These are phyloP conservation scores for Acanthosepion pharaonis DNA, from an alignment of 2,888 invertebrate species.

Conservation along the genomic window DNA sequence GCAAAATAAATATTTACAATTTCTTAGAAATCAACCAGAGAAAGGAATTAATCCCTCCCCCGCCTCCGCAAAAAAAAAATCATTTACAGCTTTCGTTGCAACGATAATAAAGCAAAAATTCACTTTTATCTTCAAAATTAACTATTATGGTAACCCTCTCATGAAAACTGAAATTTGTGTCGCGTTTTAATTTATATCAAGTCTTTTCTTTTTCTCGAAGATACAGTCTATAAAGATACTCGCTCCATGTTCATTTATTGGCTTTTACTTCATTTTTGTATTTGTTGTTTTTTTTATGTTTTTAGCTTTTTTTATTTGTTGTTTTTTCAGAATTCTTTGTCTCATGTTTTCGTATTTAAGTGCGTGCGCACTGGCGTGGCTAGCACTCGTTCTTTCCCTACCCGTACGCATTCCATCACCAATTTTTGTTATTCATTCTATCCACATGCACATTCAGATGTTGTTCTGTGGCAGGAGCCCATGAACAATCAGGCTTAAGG, in stretches of 20 bases:
- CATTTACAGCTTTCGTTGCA: neutral
- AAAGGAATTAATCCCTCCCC: too few relatives aligned
- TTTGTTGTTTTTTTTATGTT: too few relatives aligned
- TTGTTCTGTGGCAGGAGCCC: neutral
- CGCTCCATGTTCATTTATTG: neutral
- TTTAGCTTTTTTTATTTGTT: too few relatives aligned
- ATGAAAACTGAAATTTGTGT: neutral
- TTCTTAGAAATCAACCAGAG: too few relatives aligned
- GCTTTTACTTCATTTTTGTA: neutral
- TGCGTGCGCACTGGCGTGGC: neutral
- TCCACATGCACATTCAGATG: neutral
- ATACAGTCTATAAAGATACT: neutral
- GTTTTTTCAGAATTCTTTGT: neutral
- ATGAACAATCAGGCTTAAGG: neutral
- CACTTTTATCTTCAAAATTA: neutral
- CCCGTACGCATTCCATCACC: neutral
- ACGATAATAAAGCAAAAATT: neutral
- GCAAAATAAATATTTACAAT: too few relatives aligned
- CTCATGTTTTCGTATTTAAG: neutral
- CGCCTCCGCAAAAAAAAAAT: too few relatives aligned
- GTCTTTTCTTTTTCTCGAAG: neutral
- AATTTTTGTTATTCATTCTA: neutral
- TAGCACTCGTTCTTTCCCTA: neutral
- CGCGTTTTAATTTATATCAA: neutral
- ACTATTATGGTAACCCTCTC: too few relatives aligned